phyloP scores from a whole-genome alignment of 2,797 vertebrate species.

The Pipistrellus kuhlii region DNA sequence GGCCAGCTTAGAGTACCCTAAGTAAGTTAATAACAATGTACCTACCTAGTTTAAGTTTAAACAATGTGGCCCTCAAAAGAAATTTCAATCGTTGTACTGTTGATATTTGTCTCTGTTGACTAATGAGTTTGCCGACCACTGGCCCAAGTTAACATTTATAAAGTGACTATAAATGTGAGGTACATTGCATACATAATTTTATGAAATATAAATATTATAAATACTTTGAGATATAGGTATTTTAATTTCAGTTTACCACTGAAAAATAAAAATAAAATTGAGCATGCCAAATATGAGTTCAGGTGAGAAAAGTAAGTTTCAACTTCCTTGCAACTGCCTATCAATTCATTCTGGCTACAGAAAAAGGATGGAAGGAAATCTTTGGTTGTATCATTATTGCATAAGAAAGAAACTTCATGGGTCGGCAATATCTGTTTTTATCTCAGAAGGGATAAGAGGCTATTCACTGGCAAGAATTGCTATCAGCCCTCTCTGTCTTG shows the following conservation, averaged over 20 bases:
- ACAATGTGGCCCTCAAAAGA: too few relatives aligned
- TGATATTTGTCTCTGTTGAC: too few relatives aligned
- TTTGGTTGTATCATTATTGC: background rate
- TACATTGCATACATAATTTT: background rate
- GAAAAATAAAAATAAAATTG: background rate
- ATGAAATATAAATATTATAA: constrained; percentile 3
- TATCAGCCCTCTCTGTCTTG: background rate
- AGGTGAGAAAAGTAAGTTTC: background rate
- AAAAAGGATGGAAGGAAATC: background rate
- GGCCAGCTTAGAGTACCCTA: too few relatives aligned
- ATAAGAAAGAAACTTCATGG: background rate
- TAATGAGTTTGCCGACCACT: too few relatives aligned
- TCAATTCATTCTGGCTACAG: background rate
- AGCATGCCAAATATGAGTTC: background rate
- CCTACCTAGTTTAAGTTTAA: too few relatives aligned
- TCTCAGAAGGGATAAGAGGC: background rate
- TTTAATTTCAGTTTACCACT: background rate
- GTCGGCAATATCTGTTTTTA: constrained; percentile 32
- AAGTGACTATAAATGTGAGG: background rate
- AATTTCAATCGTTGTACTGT: too few relatives aligned
- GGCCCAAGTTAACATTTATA: background rate
- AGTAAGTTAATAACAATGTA: too few relatives aligned
- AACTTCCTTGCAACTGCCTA: background rate
- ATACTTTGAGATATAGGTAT: background rate
- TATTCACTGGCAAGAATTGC: background rate